Base-by-base conservation (phyloP, 92 coral and sea anemone species). In the Palythoa caribaeorum region DNA sequence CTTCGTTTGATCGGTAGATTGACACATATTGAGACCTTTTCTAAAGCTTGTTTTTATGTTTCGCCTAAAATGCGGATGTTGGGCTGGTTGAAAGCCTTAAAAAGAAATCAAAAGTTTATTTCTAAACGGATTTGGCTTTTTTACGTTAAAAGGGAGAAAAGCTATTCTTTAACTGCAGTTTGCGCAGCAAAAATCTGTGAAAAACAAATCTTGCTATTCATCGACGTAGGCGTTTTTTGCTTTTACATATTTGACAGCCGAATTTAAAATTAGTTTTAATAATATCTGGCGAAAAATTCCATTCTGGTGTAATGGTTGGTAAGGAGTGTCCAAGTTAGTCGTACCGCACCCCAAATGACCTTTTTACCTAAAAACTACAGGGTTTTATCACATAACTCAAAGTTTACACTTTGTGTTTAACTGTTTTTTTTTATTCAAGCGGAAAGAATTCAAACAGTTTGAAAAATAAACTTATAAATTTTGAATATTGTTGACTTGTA, bases 381-480 rank as follows among this genome's bases (percentile, higher is more conserved):
- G 12, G 20, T 55, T 66, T 17, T 20, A 17, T 80, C 50, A 13
- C 17, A 44, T 70, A 60, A 59, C 73, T 63, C 71, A 63, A 44
- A 59, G 92, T 85, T 95, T 90, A 88, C 91, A 83, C 86, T 87
- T 88, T 70, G 73, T 93, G 96, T 94, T 94, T 93, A 93, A 88
- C 84, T 87, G 88, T 93, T 90, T 44, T 93, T 92, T 88, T 84
- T 85, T 92, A 87, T 85, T 91, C 93, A 78, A 88, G 89, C 90
- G 89, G 87, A 84, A 90, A 87, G 94, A 93, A 91, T 74, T 93
- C 98, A 95, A 95, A 95, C 96, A 95, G 93, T 90, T 89, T 76
- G 94, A 87, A 95, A 95, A 90, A 95, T 95, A 93, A 95, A 95
- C 98, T 93, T 91, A 95, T 95, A 90, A 91, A 91, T 95, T 79